Percentiles rank a stretch among this genome's conserved stretches.
These are phyloP conservation scores for Ptychadena robeensis DNA, from an alignment of 2,797 vertebrate species.

Conservation along the genomic window DNA sequence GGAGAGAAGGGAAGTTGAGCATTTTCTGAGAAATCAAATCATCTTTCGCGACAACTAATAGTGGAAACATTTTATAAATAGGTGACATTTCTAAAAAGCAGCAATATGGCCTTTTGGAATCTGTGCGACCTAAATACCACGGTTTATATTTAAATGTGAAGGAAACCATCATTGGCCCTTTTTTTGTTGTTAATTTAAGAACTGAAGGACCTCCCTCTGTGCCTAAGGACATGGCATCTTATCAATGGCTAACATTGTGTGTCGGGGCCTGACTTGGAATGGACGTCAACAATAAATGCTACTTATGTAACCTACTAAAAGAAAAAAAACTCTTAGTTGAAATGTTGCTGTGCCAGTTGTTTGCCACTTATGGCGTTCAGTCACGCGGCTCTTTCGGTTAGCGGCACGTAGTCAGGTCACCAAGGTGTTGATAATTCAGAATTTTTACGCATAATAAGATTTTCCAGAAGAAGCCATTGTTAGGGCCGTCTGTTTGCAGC, in stretches of 20 bases:
- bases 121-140: too few relatives aligned
- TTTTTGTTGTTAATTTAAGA: constrained; percentile 16
- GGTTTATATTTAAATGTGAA: too few relatives aligned
- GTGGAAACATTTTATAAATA: too few relatives aligned
- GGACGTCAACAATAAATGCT: constrained; percentile 6
- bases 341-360: background rate
- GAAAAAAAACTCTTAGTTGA: background rate
- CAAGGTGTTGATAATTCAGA: constrained; percentile 32
- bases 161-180: background rate
- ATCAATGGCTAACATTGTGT: constrained; percentile 21
- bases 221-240: background rate
- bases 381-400: background rate
- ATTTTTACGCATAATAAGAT: constrained; percentile 35
- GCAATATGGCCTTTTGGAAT: too few relatives aligned
- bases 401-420: background rate
- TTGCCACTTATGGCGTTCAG: background rate
- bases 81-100: too few relatives aligned
- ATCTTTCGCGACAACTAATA: too few relatives aligned
- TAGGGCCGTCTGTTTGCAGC: constrained; percentile 15
- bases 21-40: too few relatives aligned
- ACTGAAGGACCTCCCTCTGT: background rate
- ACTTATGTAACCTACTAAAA: constrained; percentile 28
- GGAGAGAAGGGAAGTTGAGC: too few relatives aligned
- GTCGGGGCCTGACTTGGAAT: background rate
- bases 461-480: constrained; percentile 31